phyloP scores from a whole-genome alignment of 2,113 vertebrate genomes.

The Grammomys dolichurus region DNA sequence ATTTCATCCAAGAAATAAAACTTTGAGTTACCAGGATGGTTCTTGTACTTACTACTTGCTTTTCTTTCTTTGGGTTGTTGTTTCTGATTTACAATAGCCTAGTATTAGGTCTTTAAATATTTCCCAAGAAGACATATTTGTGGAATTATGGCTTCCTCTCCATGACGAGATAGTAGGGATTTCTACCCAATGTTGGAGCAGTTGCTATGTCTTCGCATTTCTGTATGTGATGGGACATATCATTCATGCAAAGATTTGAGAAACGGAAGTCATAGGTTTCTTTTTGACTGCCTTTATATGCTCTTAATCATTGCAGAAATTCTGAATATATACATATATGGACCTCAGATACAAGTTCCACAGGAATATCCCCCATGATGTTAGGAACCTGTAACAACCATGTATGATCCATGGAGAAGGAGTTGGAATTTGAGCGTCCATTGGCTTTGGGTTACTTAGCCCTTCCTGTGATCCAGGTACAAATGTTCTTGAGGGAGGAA shows the following conservation, averaged over 20 bases:
- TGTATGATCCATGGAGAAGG: not conserved
- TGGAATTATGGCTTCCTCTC: slow-evolving; percentile 40
- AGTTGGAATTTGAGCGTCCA: not conserved
- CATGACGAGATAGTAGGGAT: slow-evolving; percentile 15
- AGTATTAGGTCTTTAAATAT: not conserved
- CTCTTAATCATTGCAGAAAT: not conserved
- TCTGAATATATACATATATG: not conserved
- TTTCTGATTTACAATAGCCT: not conserved
- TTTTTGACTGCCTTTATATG: not conserved
- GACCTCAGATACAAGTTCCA: not conserved
- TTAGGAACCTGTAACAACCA: not conserved
- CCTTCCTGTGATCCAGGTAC: not conserved
- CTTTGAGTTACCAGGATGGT: not conserved
- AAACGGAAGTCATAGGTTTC: not conserved
- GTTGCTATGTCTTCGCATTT: slow-evolving; percentile 12
- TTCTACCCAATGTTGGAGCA: slow-evolving; percentile 35
- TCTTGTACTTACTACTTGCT: not conserved
- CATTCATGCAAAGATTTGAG: slow-evolving; percentile 50
- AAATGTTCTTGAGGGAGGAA: too few species aligned
- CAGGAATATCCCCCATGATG: too few species aligned
- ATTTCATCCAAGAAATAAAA: slow-evolving; percentile 48
- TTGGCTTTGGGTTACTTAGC: not conserved
- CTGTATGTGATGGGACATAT: not conserved
- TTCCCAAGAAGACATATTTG: slow-evolving; percentile 32
- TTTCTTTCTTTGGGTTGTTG: not conserved